Evolutionary conservation across 2,797 vertebrate genomes (phyloP).

Genomic region (Fratercula arctica): DNA sequence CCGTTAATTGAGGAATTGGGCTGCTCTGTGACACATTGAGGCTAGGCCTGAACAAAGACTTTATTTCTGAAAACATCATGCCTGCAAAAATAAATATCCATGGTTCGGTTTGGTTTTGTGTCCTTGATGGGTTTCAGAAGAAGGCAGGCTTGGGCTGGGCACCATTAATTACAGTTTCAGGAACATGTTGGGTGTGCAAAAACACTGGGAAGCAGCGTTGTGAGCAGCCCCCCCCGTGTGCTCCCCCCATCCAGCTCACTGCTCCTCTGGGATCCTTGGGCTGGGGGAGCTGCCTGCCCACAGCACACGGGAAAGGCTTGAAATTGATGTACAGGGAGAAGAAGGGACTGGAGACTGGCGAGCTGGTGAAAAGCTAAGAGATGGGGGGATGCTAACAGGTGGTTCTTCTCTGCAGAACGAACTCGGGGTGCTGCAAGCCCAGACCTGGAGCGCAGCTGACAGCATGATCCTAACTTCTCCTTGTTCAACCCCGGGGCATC

Average conservation of each 20-base stretch:
- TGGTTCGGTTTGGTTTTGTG: background rate
- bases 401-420: rapidly evolving
- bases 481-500: background rate
- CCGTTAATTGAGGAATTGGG: background rate
- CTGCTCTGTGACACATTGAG: rapidly evolving
- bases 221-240: rapidly evolving
- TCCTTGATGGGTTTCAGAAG: background rate
- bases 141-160: background rate
- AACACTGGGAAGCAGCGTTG: no score
- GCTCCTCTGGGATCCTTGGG: rapidly evolving
- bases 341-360: background rate
- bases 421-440: background rate
- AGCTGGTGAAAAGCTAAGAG: background rate
- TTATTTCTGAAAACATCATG: background rate
- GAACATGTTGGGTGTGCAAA: background rate
- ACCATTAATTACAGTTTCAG: background rate
- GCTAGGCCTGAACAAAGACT: background rate
- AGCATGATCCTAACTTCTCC: background rate
- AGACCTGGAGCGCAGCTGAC: background rate
- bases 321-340: background rate
- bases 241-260: background rate
- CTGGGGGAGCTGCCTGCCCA: no score
- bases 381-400: background rate
- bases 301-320: background rate
- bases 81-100: background rate